Percentiles rank a stretch among this genome's conserved stretches.
Evolutionary conservation across 2,113 vertebrate species (phyloP).

Genomic region (Thamnophis sirtalis): DNA sequence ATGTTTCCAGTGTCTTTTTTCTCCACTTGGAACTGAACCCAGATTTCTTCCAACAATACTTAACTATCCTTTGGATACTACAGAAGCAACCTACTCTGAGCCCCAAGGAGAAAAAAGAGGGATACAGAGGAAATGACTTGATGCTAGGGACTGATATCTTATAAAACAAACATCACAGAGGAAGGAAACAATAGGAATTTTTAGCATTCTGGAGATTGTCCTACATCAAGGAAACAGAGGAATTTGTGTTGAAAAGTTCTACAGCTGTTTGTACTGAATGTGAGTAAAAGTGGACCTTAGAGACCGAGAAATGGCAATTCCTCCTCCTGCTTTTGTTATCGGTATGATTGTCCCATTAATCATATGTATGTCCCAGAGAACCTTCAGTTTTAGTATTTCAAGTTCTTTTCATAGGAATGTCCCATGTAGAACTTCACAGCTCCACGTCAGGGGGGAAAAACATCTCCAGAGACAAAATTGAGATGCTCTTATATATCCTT

Average conservation of each 20-base stretch:
- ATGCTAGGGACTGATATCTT: neutral
- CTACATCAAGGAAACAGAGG: conserved; percentile 23
- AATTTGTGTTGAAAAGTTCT: conserved; percentile 51
- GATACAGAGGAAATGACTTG: neutral
- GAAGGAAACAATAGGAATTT: conserved; percentile 37
- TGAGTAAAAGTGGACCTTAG: conserved; percentile 46
- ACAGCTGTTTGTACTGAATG: conserved; percentile 63
- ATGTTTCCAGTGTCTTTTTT: too few species aligned
- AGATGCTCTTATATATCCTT: conserved; percentile 25
- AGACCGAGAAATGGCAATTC: conserved; percentile 56
- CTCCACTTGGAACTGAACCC: too few species aligned
- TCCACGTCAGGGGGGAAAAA: neutral
- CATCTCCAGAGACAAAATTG: conserved; percentile 49
- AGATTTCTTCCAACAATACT: too few species aligned
- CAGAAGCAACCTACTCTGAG: neutral
- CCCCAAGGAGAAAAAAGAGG: neutral
- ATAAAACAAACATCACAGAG: conserved; percentile 37
- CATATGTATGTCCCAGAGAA: conserved; percentile 59
- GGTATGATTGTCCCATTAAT: conserved; percentile 65
- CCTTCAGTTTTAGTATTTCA: conserved; percentile 53
- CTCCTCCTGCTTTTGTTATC: conserved; percentile 64
- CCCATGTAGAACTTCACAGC: neutral
- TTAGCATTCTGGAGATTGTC: neutral
- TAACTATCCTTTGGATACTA: neutral
- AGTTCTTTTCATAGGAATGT: conserved; percentile 50